phyloP scores from a whole-genome alignment of 2,113 vertebrate species.

The Cyanistes caeruleus region DNA sequence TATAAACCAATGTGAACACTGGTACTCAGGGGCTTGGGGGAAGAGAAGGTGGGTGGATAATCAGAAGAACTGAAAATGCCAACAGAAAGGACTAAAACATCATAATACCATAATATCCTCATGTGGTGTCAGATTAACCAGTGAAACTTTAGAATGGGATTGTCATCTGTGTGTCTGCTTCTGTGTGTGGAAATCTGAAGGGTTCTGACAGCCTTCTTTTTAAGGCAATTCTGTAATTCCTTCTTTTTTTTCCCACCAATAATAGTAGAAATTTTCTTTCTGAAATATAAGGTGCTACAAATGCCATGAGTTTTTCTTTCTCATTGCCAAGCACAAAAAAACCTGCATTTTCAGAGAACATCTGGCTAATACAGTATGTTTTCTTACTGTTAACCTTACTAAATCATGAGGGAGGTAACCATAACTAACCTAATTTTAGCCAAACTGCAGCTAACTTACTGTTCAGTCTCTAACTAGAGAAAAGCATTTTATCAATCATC shows the following conservation, averaged over 20 bases:
- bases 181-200: background rate
- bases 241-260: background rate
- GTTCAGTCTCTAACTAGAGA: background rate
- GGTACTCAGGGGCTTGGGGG: background rate
- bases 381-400: background rate
- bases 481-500: background rate
- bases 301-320: background rate
- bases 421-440: constrained; percentile 17
- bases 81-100: background rate
- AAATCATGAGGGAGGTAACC: background rate
- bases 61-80: background rate
- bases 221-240: background rate
- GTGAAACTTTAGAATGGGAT: background rate
- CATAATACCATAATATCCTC: background rate
- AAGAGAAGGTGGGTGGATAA: background rate
- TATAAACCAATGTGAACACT: background rate
- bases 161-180: background rate
- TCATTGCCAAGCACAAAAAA: background rate
- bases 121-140: background rate
- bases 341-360: background rate
- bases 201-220: background rate
- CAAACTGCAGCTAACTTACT: background rate
- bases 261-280: background rate
- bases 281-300: background rate
- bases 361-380: background rate